Conservation (phyloP, 2,797 vertebrate genomes). For the Crenuchus spilurus region DNA sequence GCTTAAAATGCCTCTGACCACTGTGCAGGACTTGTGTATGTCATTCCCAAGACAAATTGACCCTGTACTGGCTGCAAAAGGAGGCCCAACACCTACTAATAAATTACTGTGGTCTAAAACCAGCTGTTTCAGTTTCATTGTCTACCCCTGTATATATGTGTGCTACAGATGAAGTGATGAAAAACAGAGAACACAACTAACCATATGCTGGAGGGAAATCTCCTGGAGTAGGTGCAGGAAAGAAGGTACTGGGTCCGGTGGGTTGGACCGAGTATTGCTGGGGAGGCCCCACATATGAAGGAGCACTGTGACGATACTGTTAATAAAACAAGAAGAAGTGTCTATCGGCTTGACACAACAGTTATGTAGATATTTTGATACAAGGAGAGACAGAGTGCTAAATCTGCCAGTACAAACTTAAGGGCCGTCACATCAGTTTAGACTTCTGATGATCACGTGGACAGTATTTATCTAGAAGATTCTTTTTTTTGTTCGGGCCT, state of each 20-base stretch:
- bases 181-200: slow-evolving; percentile 67
- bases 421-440: no score
- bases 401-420: no score
- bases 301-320: slow-evolving; percentile 93
- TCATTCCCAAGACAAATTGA: no score
- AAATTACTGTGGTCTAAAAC: no score
- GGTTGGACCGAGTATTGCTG: slow-evolving; percentile 97
- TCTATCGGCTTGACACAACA: not conserved
- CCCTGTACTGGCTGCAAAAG: no score
- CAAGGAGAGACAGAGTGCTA: not conserved
- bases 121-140: not conserved
- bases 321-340: not conserved
- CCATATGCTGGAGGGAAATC: slow-evolving; percentile 93
- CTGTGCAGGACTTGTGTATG: no score
- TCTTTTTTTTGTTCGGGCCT: no score
- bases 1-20: no score
- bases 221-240: slow-evolving; percentile 91
- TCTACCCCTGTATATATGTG: not conserved
- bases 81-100: no score
- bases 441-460: no score
- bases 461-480: no score
- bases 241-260: slow-evolving; percentile 90
- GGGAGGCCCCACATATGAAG: slow-evolving; percentile 91
- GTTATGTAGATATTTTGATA: not conserved
- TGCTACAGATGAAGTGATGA: not conserved